Conservation (phyloP, 1,140 invertebrate species). For the Heliothis virescens region DNA sequence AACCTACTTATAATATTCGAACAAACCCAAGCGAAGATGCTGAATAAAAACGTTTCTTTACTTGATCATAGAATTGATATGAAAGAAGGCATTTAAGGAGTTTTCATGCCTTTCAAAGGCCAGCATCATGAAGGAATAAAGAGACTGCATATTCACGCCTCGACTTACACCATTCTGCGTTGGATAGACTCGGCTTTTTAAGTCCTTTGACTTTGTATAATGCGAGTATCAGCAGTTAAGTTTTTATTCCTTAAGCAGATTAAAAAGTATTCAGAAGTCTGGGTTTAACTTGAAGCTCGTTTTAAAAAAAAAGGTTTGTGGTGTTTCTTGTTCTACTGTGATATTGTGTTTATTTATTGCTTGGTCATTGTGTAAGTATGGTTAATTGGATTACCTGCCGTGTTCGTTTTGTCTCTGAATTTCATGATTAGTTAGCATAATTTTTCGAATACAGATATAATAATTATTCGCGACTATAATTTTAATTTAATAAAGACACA, state of each 20-base stretch:
- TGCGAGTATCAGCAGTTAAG: slow-evolving; percentile 19
- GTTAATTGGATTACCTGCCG: neutral
- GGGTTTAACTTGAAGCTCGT: neutral
- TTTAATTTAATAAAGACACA: too few species aligned
- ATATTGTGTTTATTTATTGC: neutral
- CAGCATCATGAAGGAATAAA: neutral
- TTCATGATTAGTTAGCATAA: neutral
- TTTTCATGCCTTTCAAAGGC: neutral
- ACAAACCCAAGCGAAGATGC: neutral
- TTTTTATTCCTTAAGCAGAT: slow-evolving; percentile 25
- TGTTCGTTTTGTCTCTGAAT: neutral
- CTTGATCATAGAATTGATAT: slow-evolving; percentile 21
- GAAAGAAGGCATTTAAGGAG: slow-evolving; percentile 25
- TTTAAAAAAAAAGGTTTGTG: neutral
- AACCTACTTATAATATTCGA: neutral
- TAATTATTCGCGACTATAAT: too few species aligned
- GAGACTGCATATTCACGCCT: slow-evolving; percentile 45
- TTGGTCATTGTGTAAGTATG: neutral
- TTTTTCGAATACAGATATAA: too few species aligned
- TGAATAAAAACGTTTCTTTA: slow-evolving; percentile 25
- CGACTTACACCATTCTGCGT: neutral
- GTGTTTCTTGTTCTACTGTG: neutral
- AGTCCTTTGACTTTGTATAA: slow-evolving; percentile 51
- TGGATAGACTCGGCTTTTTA: slow-evolving; percentile 19
- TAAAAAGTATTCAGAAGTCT: slow-evolving; percentile 11